Percentiles rank a stretch among this genome's conserved stretches.
Evolutionary conservation across 2,797 vertebrate species (phyloP).

Genomic region (Girardinus metallicus): DNA sequence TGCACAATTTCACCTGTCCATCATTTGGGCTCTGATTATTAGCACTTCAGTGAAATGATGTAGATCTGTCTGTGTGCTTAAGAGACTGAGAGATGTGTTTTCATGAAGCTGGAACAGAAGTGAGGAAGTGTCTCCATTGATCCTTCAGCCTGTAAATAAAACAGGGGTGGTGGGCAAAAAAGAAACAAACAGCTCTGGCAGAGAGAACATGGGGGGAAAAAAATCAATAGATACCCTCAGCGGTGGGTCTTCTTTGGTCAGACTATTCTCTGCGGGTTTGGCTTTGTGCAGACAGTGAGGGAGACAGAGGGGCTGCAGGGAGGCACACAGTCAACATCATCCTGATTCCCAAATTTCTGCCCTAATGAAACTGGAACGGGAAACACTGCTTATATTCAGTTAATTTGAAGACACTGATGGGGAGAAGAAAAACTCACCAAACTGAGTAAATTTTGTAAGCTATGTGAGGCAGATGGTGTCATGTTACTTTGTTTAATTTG

Average conservation of each 20-base stretch:
- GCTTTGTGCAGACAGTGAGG: conserved; percentile 52
- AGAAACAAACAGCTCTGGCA: conserved; percentile 82
- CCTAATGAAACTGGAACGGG: conserved; percentile 49
- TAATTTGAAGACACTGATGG: conserved; percentile 28
- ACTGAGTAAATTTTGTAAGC: conserved; percentile 28
- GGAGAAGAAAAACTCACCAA: conserved; percentile 9
- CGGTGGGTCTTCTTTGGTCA: conserved; percentile 77
- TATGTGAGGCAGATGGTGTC: conserved; percentile 10
- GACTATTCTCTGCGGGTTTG: conserved; percentile 73
- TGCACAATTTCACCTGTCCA: conserved; percentile 84
- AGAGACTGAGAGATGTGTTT: conserved; percentile 78
- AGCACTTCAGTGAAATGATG: conserved; percentile 79
- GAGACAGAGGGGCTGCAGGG: conserved; percentile 1
- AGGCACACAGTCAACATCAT: conserved; percentile 59
- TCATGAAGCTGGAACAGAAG: conserved; percentile 78
- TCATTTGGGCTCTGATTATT: conserved; percentile 80
- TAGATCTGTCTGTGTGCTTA: conserved; percentile 78
- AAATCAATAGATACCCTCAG: conserved; percentile 82
- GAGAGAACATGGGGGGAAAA: conserved; percentile 71
- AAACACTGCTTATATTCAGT: conserved; percentile 59
- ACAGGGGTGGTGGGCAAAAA: conserved; percentile 77
- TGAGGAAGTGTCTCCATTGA: conserved; percentile 81
- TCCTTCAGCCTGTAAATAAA: conserved; percentile 81
- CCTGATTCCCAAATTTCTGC: conserved; percentile 70
- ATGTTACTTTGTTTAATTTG: conserved; percentile 26